Percentiles rank a stretch among this genome's conserved stretches.
These are phyloP conservation scores for Pachyuromys duprasi DNA, from an alignment of 2,797 vertebrate species.

Conservation along the genomic window DNA sequence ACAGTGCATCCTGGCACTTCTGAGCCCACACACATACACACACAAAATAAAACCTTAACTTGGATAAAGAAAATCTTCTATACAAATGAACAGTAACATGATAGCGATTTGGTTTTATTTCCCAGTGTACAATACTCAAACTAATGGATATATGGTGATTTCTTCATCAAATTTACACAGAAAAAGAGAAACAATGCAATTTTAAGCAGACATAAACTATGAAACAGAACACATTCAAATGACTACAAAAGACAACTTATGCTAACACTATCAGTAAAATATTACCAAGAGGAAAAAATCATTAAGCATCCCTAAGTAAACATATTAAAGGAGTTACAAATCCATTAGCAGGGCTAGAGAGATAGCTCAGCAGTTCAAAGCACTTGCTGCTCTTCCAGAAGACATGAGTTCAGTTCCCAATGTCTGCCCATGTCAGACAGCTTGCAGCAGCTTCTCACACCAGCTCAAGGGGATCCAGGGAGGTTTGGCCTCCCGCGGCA, in stretches of 20 bases:
- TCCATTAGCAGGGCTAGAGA: not conserved
- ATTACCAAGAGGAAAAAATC: constrained; percentile 38
- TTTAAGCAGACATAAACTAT: constrained; percentile 44
- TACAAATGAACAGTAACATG: constrained; percentile 31
- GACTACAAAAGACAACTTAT: not conserved
- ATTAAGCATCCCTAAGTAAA: not conserved
- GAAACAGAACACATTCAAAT: constrained; percentile 37
- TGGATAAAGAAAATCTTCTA: not conserved
- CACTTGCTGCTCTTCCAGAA: not conserved
- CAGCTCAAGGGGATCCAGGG: not conserved
- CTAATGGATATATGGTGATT: constrained; percentile 14
- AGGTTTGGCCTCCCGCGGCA: not conserved
- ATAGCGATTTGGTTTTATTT: constrained; percentile 49
- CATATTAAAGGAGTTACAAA: constrained; percentile 35
- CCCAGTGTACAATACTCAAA: constrained; percentile 36
- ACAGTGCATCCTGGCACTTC: not conserved
- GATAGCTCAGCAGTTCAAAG: not conserved
- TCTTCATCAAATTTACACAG: constrained; percentile 14
- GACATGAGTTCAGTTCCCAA: not conserved
- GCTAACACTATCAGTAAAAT: constrained; percentile 21
- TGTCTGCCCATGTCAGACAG: not conserved
- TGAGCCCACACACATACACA: not conserved
- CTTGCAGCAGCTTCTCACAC: not conserved
- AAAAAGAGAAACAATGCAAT: not conserved
- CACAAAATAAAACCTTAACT: not conserved